Evolutionary conservation across 2,113 vertebrate species (phyloP), one percentile per base, ranked within the genome.

Genomic region (Onychorhynchus coronatus): DNA sequence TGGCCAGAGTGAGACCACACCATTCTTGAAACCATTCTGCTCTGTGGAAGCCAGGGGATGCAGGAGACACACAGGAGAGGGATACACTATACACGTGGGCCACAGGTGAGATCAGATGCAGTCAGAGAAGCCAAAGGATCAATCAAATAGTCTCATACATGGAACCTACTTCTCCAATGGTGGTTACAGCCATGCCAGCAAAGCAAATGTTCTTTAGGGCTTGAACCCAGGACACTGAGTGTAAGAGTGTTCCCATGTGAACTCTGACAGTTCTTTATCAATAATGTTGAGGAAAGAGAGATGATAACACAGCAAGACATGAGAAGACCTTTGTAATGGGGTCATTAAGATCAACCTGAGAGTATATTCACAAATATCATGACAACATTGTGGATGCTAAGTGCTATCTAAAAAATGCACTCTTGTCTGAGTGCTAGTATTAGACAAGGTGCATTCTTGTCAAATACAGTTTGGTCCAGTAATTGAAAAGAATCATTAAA

Each of bases 401-500:
- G 97, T 98, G 97, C 97, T 94, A 67, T 96, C 96, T 97, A 84
- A 97, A 98, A 98, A 96, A 95, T 90, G 86, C 95, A 95, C 87
- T 97, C 71, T 53, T 94, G 86, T 90, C 97, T 98, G 98, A 98
- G 98, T 98, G 97, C 98, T 97, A 86, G 93, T 97, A 96, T 97
- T 96, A 97, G 94, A 89, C 89, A 95, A 73, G 97, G 96, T 97
- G 63, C 93, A 88, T 96, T 97, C 97, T 97, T 98, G 76, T 98
- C 97, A 96, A 97, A 97, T 90, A 97, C 73, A 77, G 78, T 94
- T 97, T 92, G 93, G 93, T 82, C 90, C 94, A 94, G 97, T 98
- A 97, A 98, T 97, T 98, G 97, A 97, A 98, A 95, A 98, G 80
- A 44, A 70, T 97, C 96, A 97, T 98, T 98, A 98, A 97, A 97